Base-by-base conservation (phyloP, 2,888 invertebrate species). In the Platycheirus rosarum region DNA sequence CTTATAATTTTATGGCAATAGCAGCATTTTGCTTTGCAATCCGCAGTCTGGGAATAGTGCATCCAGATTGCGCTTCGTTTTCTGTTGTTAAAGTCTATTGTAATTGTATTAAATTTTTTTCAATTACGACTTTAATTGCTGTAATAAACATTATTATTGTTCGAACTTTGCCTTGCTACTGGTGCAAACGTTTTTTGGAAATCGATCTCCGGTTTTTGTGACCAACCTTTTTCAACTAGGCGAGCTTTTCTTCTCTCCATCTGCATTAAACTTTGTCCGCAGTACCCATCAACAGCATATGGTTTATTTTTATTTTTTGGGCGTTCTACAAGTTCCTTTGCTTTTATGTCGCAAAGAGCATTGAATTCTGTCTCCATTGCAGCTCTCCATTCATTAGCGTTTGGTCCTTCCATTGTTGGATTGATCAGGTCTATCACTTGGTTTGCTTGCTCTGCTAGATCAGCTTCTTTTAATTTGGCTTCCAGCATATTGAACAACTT, bases 161-260 rank as follows among this genome's bases (percentile, higher is more conserved):
- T 13, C 77, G 42, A 13, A 85, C 60, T 55, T 13, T 55, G 53
- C 26, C 78, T 66, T 1, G 46, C 76, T 6, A 80, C 85, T 0
- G 75, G 75, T 9, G 75, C 63, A 48, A 70, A 78, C 0, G 60
- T 84, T 49, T 84, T 74, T 7, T 63, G 68, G 35, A 51, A 79
- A 32, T 71, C 55, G 6, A 75, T 35, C 13, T 60, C 71, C 11
- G 49, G 62, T 46, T 55, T 11, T 68, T 85, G 78, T 6, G 63
- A 26, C 11, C 57, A 84, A 2, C 79, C 74, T 69, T 73, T 79
- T 1, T 76, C 76, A 6, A 85, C 85, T 4, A 79, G 44, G 9
- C 76, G 23, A 0, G 76, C 51, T 32, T 84, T 62, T 3, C 8
- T 16, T 42, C 44, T 42, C 9, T 62, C 75, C 79, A 53, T 74